Percentiles rank a stretch among this genome's conserved stretches.
phyloP scores from a whole-genome alignment of 1,140 invertebrate genomes.

The Macrocentrus cingulum region DNA sequence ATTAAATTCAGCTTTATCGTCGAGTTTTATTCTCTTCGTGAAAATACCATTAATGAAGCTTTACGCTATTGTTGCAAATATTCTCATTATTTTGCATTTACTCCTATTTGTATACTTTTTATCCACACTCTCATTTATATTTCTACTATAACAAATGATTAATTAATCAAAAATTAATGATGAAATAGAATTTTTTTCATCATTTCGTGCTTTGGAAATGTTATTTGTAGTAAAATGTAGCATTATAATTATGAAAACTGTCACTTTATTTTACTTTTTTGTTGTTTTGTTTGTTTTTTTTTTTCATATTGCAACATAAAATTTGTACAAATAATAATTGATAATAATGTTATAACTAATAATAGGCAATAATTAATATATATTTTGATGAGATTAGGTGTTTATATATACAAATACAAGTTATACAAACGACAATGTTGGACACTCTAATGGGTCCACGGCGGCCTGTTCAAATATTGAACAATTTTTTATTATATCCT shows the following conservation, averaged over 20 bases:
- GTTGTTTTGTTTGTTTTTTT: conserved; percentile 30
- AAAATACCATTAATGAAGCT: too few relatives aligned
- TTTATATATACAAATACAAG: conserved; percentile 40
- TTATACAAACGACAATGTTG: conserved; percentile 38
- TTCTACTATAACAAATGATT: too few relatives aligned
- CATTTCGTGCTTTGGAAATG: too few relatives aligned
- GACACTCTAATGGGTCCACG: conserved; percentile 30
- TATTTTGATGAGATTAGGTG: conserved; percentile 38
- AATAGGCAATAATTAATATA: conserved; percentile 43
- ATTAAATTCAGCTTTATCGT: not conserved
- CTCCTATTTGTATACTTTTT: too few relatives aligned
- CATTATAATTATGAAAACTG: conserved; percentile 38
- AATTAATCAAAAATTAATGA: too few relatives aligned
- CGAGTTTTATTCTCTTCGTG: too few relatives aligned
- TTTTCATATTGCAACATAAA: conserved; percentile 57
- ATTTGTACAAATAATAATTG: conserved; percentile 58
- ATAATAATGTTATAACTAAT: conserved; percentile 18
- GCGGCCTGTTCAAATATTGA: conserved; percentile 46
- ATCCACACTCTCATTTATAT: too few relatives aligned
- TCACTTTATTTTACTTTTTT: conserved; percentile 53
- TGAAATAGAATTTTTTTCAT: too few relatives aligned
- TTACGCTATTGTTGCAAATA: too few relatives aligned
- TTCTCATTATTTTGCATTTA: too few relatives aligned
- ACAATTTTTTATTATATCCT: conserved; percentile 35
- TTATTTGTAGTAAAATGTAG: too few relatives aligned